These are phyloP conservation scores for Nasua narica DNA, from an alignment of 2,797 vertebrate genomes.

Conservation along the genomic window DNA sequence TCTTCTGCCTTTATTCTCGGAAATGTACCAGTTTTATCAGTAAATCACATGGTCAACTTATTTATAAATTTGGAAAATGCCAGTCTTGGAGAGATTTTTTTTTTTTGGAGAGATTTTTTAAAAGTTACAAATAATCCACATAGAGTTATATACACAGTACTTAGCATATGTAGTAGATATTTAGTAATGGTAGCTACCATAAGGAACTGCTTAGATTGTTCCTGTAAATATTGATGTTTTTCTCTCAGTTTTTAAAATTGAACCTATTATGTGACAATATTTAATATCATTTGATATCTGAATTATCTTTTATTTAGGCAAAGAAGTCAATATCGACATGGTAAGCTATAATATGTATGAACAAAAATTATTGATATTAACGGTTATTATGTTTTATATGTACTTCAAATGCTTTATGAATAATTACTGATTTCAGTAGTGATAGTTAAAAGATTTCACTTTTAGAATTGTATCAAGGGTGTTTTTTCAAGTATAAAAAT, in stretches of 20 bases:
- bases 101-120: not conserved
- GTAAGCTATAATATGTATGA: constrained; percentile 38
- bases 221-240: not conserved
- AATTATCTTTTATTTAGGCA: constrained; percentile 45
- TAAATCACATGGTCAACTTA: not conserved
- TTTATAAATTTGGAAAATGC: not conserved
- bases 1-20: not conserved
- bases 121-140: not conserved
- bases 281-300: constrained; percentile 24
- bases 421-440: not conserved
- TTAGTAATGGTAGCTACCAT: not conserved
- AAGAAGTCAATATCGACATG: not conserved
- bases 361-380: not conserved
- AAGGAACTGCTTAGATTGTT: not conserved
- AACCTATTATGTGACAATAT: not conserved
- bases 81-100: not conserved
- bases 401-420: not conserved
- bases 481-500: constrained; percentile 23
- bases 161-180: not conserved
- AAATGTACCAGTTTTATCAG: not conserved
- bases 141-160: not conserved
- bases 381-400: not conserved
- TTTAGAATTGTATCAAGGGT: constrained; percentile 5
- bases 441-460: not conserved
- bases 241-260: not conserved